These are phyloP conservation scores for Sminthopsis crassicaudata DNA, from an alignment of 2,113 vertebrate genomes.

Conservation along the genomic window DNA sequence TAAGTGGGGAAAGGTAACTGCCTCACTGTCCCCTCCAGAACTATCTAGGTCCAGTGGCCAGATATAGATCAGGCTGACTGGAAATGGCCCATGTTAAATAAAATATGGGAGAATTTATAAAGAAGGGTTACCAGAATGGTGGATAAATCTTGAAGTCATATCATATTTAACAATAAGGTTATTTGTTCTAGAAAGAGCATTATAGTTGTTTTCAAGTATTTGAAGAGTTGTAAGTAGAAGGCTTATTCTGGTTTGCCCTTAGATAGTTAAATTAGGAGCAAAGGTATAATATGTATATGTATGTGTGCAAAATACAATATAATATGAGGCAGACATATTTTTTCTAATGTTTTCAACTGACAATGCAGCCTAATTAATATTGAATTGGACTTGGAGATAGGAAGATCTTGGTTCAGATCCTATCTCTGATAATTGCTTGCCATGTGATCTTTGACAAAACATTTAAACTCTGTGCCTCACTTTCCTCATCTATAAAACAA, in stretches of 20 bases:
- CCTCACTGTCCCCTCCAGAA: too few species aligned
- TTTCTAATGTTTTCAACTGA: not conserved
- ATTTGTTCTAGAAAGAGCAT: not conserved
- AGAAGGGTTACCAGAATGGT: not conserved
- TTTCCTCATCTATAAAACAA: not conserved
- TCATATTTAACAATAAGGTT: not conserved
- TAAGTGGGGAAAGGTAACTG: too few species aligned
- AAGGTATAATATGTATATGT: not conserved
- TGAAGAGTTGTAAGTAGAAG: not conserved
- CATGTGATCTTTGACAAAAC: not conserved
- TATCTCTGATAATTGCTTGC: not conserved
- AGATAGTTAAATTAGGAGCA: not conserved
- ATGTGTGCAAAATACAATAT: too few species aligned
- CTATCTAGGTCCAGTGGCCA: too few species aligned
- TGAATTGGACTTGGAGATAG: not conserved
- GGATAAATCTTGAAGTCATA: not conserved
- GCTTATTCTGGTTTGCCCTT: not conserved
- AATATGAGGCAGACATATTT: not conserved
- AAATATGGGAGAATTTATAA: not conserved
- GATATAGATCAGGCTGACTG: too few species aligned
- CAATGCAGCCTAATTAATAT: not conserved
- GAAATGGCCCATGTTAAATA: too few species aligned
- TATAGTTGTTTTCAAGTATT: not conserved
- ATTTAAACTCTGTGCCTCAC: not conserved
- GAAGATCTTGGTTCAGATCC: not conserved